Evolutionary conservation across 2,113 vertebrate species (phyloP).

Genomic region (Aptenodytes patagonicus): DNA sequence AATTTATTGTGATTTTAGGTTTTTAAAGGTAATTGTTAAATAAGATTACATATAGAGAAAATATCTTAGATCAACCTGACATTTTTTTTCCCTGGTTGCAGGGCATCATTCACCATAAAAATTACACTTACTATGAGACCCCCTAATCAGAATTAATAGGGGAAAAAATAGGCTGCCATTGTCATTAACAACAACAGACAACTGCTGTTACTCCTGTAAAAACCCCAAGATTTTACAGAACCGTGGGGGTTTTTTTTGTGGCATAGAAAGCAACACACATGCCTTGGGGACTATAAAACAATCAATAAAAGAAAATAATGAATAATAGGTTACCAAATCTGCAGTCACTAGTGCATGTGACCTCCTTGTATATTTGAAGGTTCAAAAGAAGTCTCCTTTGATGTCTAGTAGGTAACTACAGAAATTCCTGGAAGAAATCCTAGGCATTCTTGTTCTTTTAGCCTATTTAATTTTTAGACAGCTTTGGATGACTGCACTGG

Average conservation of each 20-base stretch:
- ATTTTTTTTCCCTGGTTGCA: neutral
- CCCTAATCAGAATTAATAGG: neutral
- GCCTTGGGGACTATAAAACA: slow-evolving; percentile 35
- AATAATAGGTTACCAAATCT: slow-evolving; percentile 52
- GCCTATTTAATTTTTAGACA: slow-evolving; percentile 66
- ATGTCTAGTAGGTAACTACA: slow-evolving; percentile 54
- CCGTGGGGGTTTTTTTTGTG: neutral
- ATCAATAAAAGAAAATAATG: slow-evolving; percentile 60
- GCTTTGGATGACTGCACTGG: slow-evolving; percentile 66
- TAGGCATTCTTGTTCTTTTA: slow-evolving; percentile 66
- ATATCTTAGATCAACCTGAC: neutral
- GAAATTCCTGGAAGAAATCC: slow-evolving; percentile 65
- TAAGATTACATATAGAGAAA: neutral
- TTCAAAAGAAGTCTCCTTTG: slow-evolving; percentile 62
- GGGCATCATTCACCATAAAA: neutral
- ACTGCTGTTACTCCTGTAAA: neutral
- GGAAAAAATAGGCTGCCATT: neutral
- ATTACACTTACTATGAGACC: neutral
- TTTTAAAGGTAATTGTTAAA: neutral
- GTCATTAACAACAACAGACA: neutral
- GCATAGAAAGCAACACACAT: neutral
- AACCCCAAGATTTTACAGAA: neutral
- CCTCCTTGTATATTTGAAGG: slow-evolving; percentile 64
- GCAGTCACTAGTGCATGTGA: slow-evolving; percentile 42
- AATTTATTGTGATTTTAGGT: neutral